Evolutionary conservation across 1,140 invertebrate genomes (phyloP).

Genomic region (Arctopsyche grandis): DNA sequence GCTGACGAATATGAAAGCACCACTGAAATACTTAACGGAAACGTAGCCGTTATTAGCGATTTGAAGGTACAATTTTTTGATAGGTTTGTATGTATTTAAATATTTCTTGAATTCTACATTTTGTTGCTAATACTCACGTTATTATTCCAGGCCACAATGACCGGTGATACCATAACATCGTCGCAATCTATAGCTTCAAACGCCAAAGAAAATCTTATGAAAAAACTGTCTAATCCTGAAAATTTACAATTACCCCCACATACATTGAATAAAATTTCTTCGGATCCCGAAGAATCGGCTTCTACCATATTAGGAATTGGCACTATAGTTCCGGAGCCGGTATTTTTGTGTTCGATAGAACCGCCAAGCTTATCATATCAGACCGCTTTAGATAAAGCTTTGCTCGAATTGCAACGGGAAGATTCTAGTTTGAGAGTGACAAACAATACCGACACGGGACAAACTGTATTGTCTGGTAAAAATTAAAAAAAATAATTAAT

Average conservation of each 20-base stretch:
- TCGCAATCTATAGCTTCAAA: constrained; percentile 66
- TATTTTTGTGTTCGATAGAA: constrained; percentile 98
- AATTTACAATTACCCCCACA: constrained; percentile 54
- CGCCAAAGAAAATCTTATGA: constrained; percentile 68
- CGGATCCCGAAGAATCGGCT: constrained; percentile 41
- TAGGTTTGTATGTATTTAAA: background rate
- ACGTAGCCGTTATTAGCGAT: constrained; percentile 91
- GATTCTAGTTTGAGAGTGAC: constrained; percentile 92
- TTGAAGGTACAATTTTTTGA: constrained; percentile 74
- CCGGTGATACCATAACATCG: constrained; percentile 87
- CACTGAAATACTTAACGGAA: constrained; percentile 74
- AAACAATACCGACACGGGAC: constrained; percentile 80
- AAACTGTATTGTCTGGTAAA: constrained; percentile 82
- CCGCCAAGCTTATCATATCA: constrained; percentile 84
- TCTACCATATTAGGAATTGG: constrained; percentile 66
- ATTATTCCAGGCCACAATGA: constrained; percentile 70
- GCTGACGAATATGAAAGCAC: constrained; percentile 89
- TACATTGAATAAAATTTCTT: constrained; percentile 37
- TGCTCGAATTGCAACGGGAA: constrained; percentile 87
- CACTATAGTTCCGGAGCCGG: constrained; percentile 86
- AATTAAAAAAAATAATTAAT: constrained; percentile 7
- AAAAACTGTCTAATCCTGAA: constrained; percentile 57
- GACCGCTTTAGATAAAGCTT: constrained; percentile 81
- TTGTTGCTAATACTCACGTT: background rate
- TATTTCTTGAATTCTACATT: background rate